Base-by-base conservation (phyloP, 2,113 vertebrate genomes). In the Echinops telfairi region DNA sequence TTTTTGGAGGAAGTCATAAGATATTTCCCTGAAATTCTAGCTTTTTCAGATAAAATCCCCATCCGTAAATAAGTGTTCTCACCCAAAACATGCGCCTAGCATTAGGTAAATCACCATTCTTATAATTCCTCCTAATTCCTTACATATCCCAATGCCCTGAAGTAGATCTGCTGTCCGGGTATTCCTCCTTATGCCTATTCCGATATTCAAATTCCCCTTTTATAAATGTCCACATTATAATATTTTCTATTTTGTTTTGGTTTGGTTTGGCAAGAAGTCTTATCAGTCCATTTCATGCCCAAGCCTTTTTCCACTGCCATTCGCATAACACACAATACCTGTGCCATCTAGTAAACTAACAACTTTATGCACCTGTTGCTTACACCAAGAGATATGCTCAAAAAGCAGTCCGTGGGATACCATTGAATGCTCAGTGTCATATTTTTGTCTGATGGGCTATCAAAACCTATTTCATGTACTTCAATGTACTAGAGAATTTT, bases 1-100 rank as follows among this genome's bases (percentile, higher is more conserved):
- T 40, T 81, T 92, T 95, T 58, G 29, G 23, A 70, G 5, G 79
- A 76, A 80, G 86, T 85, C 7, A 73, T 36, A 57, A 81, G 9
- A 31, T 57, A 31, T 47, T 80, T 6, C 47, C 29, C n/a, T 75
- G 12, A 15, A 88, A 70, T 0, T 58, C 29, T 81, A 31, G 19
- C 6, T 43, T 62, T 19, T 22, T 53, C 27, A 81, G 17, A 78
- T 58, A 57, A 2, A 14, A 57, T 66, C 1, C 4, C 4, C 12
- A 20, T 12, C 19, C 14, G 4, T 43, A 75, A n/a, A 88, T 62
- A 11, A 1, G 2, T 68, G 27, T 77, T 71, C 15, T 85, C 29
- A 22, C 38, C 29, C 62, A 14, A 25, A 76, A 62, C 0, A 31
- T n/a, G 53, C 15, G 1, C 4, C 9, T 14, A 29, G 62, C 27